phyloP scores from a whole-genome alignment of 2,113 vertebrate genomes.

The Verasper variegatus region DNA sequence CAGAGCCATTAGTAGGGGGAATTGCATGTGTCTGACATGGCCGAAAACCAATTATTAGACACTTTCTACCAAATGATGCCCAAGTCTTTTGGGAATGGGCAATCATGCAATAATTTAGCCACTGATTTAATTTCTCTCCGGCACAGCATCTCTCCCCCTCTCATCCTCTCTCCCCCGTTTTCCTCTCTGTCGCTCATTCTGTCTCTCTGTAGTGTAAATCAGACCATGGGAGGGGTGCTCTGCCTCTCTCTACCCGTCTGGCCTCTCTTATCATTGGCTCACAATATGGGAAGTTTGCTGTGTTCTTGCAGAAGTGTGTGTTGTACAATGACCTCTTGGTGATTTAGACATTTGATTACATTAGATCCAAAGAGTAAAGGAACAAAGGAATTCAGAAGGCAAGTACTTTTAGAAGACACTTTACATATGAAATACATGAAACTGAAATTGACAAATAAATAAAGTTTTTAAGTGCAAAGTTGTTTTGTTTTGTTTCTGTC shows the following conservation, averaged over 20 bases:
- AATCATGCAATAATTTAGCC: constrained; percentile 98
- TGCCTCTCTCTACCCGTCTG: constrained; percentile 34
- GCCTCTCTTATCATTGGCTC: constrained; percentile 77
- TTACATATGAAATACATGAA: constrained; percentile 4
- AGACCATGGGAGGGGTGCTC: constrained; percentile 31
- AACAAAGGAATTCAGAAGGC: constrained; percentile 66
- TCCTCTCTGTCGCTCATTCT: constrained; percentile 46
- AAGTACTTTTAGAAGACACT: constrained; percentile 23
- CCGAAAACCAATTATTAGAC: constrained; percentile 98
- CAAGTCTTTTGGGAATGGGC: constrained; percentile 94
- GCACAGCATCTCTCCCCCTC: constrained; percentile 60
- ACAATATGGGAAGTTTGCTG: constrained; percentile 21
- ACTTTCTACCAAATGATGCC: constrained; percentile 97
- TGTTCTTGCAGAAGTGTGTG: constrained; percentile 2
- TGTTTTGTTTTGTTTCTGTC: background rate
- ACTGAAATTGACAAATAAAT: background rate
- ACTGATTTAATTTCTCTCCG: constrained; percentile 96
- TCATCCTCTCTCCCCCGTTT: constrained; percentile 55
- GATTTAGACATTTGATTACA: constrained; percentile 60
- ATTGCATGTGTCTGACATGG: constrained; percentile 97
- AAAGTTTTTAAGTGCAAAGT: too few relatives aligned
- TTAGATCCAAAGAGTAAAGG: constrained; percentile 77
- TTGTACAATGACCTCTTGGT: constrained; percentile 25
- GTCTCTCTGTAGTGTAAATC: constrained; percentile 64
- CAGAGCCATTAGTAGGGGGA: constrained; percentile 93